Percentiles rank a stretch among this genome's conserved stretches.
These are phyloP conservation scores for Drosophila peninsularis DNA, from an alignment of 2,888 invertebrate species.

Conservation along the genomic window DNA sequence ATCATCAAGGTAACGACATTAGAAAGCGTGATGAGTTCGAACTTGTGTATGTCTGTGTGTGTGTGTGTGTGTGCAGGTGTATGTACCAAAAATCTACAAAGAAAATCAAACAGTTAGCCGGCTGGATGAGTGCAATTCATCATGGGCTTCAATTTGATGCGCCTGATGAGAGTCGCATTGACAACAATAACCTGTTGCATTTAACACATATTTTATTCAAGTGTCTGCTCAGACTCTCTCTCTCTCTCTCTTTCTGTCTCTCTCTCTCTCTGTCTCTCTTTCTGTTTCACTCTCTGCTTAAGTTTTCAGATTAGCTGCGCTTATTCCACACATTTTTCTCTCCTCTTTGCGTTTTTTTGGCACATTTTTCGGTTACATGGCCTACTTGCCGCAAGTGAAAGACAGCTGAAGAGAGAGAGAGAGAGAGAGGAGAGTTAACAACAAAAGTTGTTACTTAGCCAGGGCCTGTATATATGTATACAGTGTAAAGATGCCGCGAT, in stretches of 20 bases:
- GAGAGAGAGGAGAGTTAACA: background rate
- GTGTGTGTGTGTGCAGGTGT: conserved; percentile 11
- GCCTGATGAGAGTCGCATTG: conserved; percentile 42
- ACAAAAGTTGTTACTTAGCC: conserved; percentile 45
- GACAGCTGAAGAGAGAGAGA: conserved; percentile 12
- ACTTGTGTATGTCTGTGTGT: conserved; percentile 13
- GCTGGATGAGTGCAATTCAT: conserved; percentile 53
- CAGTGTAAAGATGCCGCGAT: conserved; percentile 50
- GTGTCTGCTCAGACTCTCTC: background rate
- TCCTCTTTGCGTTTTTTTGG: conserved; percentile 64
- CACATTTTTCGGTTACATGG: conserved; percentile 71
- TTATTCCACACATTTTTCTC: conserved; percentile 41
- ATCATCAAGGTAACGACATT: conserved; percentile 56
- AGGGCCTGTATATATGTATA: conserved; percentile 22
- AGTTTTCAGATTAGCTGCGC: conserved; percentile 72
- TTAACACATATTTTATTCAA: conserved; percentile 30
- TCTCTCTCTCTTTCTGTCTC: too few relatives aligned
- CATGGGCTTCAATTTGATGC: conserved; percentile 33
- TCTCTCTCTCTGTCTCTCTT: background rate
- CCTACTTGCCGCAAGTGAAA: conserved; percentile 65
- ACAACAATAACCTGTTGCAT: conserved; percentile 53
- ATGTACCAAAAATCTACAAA: conserved; percentile 39
- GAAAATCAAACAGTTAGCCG: conserved; percentile 35
- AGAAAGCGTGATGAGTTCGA: conserved; percentile 70
- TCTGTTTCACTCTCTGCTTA: conserved; percentile 45